Conservation (phyloP, 35 echinoderm and acorn worm species). For the Apostichopus japonicus region DNA sequence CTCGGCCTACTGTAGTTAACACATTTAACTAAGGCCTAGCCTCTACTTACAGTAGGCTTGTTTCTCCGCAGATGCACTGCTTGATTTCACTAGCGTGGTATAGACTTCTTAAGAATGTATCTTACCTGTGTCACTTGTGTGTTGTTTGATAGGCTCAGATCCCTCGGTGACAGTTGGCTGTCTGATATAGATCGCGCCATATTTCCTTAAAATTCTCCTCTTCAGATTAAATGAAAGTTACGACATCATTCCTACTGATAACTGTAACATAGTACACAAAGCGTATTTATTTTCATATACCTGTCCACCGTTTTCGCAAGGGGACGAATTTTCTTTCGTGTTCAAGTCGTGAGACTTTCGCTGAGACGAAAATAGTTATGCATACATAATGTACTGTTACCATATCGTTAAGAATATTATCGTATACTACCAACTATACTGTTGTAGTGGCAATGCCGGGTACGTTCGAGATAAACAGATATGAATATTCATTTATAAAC, state of each 20-base stretch:
- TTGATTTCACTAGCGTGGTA: conserved; percentile 1
- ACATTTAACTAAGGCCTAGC: too few relatives aligned
- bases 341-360: neutral
- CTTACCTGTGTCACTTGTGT: conserved; percentile 22
- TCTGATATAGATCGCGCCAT: conserved; percentile 50
- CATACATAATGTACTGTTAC: conserved; percentile 10
- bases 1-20: too few relatives aligned
- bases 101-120: neutral
- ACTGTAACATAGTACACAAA: neutral
- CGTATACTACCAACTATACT: neutral
- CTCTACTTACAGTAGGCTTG: neutral
- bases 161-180: conserved; percentile 50
- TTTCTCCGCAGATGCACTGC: neutral
- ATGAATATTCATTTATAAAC: conserved; percentile 20
- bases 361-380: conserved; percentile 17
- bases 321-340: neutral
- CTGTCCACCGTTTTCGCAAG: neutral
- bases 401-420: conserved; percentile 17
- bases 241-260: conserved; percentile 25
- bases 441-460: neutral
- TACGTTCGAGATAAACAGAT: neutral
- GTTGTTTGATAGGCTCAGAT: conserved; percentile 34
- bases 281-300: neutral
- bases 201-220: conserved; percentile 47
- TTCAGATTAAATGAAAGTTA: conserved; percentile 24